Evolutionary conservation across 2,888 invertebrate species (phyloP), one percentile per base, ranked within the genome.

Genomic region (Dilophus febrilis): DNA sequence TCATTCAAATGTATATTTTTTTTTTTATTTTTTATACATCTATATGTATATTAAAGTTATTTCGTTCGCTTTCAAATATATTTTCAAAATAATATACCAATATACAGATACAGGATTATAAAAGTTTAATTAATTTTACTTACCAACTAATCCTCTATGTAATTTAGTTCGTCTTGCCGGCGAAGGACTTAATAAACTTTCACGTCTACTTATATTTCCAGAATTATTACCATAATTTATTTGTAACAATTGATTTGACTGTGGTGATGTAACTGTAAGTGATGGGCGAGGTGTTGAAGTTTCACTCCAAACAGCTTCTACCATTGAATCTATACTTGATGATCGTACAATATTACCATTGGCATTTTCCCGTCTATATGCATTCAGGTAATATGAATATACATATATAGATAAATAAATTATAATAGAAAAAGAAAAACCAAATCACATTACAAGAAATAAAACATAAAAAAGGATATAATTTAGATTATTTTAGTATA

Each of bases 251-350:
- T 58, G 53, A 48, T 58, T 54, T 50, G 63, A 51, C 53, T 59
- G 58, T 54, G 48, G 17, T 51, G 50, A 33, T 56, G 53, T 46
- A 40, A 56, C 59, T 39, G 63, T 59, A 38, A 59, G 49, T 33
- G 59, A 61, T 50, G 57, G 59, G 45, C 53, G 57, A 14, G 58
- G 59, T 44, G 60, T 52, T 16, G 50, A 52, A n/a, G n/a, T n/a
- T 47, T 68, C 67, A 45, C 71, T 70, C 65, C 77, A 78, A 8
- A 76, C 75, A 2, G 77, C 73, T 53, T 80, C 79, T 40, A 79
- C 79, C 61, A 80, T 68, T 1, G 77, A 77, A 64, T 84, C 84
- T 55, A 83, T 84, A 61, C 82, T 83, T 46, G 80, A 75, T 43
- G 84, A 84, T 4, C 84, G 72, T 5, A 80, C 79, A 11, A 80